These are phyloP conservation scores for Steinernema feltiae DNA, from an alignment of 1,140 invertebrate genomes.

Conservation along the genomic window DNA sequence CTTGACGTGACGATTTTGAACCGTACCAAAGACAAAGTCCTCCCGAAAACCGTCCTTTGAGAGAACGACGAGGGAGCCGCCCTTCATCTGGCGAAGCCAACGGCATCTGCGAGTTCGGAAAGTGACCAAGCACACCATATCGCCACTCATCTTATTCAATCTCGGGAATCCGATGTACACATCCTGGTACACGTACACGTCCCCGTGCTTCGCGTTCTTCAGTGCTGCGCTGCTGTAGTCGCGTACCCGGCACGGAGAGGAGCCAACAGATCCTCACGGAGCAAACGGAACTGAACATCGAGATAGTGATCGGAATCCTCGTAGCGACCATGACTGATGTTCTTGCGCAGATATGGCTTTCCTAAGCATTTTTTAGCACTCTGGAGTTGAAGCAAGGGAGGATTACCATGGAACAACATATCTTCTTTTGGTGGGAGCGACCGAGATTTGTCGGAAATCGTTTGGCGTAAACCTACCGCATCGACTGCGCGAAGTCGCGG, in stretches of 20 bases:
- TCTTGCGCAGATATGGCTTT: slow-evolving; percentile 63
- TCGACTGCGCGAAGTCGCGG: neutral
- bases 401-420: neutral
- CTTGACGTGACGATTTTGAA: neutral
- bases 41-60: neutral
- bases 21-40: neutral
- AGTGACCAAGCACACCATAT: neutral
- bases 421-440: neutral
- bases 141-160: neutral
- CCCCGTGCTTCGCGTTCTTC: neutral
- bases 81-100: neutral
- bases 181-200: neutral
- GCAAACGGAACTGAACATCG: slow-evolving; percentile 70
- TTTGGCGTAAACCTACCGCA: neutral
- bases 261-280: slow-evolving; percentile 67
- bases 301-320: slow-evolving; percentile 68
- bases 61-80: neutral
- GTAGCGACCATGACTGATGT: slow-evolving; percentile 66
- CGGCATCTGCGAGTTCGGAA: neutral
- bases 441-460: neutral
- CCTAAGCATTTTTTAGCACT: neutral
- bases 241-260: neutral
- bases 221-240: neutral
- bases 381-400: neutral
- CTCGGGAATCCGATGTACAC: neutral